phyloP scores from a whole-genome alignment of 2,888 invertebrate genomes.

The Limnephilus lunatus region DNA sequence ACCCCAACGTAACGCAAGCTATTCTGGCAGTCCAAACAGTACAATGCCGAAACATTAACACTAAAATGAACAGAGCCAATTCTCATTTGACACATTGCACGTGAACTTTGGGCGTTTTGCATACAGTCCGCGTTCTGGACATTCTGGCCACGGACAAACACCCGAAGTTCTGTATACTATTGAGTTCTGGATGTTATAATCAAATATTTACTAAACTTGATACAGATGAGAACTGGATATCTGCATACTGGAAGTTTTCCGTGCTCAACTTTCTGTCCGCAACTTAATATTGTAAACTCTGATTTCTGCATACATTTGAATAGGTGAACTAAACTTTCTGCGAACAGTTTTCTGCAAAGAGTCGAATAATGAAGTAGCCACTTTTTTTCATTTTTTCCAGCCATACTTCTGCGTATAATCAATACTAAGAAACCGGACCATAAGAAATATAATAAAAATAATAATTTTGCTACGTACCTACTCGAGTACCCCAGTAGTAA shows the following conservation, averaged over 20 bases:
- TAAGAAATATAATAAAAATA: too few species aligned
- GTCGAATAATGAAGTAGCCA: neutral
- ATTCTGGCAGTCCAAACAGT: slow-evolving; percentile 25
- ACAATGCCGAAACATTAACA: slow-evolving; percentile 37
- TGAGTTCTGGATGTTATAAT: too few species aligned
- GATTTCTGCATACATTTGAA: neutral
- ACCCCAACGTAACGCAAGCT: slow-evolving; percentile 19
- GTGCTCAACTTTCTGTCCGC: neutral
- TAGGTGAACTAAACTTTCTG: neutral
- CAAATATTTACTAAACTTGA: too few species aligned
- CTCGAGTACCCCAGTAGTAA: too few species aligned
- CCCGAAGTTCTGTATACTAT: neutral
- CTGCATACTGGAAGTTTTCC: neutral
- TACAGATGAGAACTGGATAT: neutral
- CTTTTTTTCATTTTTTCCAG: neutral
- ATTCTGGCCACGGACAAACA: neutral
- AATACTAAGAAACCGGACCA: too few species aligned
- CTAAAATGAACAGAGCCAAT: slow-evolving; percentile 42
- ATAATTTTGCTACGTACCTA: too few species aligned
- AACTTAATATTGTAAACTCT: neutral
- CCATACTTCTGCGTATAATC: neutral
- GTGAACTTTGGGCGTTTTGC: neutral
- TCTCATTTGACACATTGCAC: slow-evolving; percentile 20
- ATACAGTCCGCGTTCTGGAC: neutral
- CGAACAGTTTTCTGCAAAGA: neutral